Evolutionary conservation across 2,888 invertebrate species (phyloP).

Genomic region (Lepetodrilus schrolli): DNA sequence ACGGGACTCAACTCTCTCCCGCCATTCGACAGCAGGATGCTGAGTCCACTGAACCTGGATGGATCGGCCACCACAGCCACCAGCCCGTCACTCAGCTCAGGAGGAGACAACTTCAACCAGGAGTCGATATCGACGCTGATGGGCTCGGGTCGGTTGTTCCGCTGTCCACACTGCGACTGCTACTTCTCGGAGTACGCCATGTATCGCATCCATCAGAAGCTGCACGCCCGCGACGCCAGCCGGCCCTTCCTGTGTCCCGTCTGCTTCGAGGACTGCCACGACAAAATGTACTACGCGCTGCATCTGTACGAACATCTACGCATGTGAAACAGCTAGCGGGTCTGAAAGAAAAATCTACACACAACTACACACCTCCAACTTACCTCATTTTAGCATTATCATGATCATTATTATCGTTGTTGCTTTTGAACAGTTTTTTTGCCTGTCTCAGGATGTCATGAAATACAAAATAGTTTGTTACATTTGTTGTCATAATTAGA

Average conservation of each 20-base stretch:
- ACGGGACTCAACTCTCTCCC: slow-evolving; percentile 7
- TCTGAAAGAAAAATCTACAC: no score
- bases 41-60: slow-evolving; percentile 30
- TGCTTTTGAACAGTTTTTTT: slow-evolving; percentile 19
- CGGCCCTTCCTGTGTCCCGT: slow-evolving; percentile 63
- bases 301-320: slow-evolving; percentile 66
- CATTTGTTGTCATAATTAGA: slow-evolving; percentile 3
- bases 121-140: slow-evolving; percentile 62
- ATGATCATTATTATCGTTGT: slow-evolving; percentile 21
- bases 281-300: slow-evolving; percentile 64
- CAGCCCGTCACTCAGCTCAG: slow-evolving; percentile 31
- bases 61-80: slow-evolving; percentile 49
- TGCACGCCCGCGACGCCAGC: slow-evolving; percentile 53
- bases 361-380: not conserved
- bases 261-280: slow-evolving; percentile 67
- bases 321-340: slow-evolving; percentile 38
- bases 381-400: slow-evolving; percentile 25
- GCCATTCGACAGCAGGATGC: not conserved
- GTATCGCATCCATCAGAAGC: slow-evolving; percentile 65
- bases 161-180: slow-evolving; percentile 66
- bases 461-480: not conserved
- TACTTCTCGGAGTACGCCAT: slow-evolving; percentile 69
- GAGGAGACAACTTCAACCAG: slow-evolving; percentile 29
- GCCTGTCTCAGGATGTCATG: slow-evolving; percentile 13
- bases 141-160: slow-evolving; percentile 61